Evolutionary conservation across 2,113 vertebrate species (phyloP), one percentile per base, ranked within the genome.

Genomic region (Cottus gobio): DNA sequence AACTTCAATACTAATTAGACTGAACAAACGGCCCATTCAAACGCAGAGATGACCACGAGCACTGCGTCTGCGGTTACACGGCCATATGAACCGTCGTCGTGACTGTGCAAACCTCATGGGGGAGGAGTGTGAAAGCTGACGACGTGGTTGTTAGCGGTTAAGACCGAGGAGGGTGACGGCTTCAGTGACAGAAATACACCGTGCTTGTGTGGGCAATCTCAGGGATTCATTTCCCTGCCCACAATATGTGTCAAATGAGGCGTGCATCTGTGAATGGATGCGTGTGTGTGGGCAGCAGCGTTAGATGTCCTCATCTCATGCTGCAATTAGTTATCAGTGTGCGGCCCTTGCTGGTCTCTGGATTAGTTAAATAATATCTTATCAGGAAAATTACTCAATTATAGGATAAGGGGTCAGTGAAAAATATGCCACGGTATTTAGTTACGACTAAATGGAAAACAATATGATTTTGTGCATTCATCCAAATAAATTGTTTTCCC

Each of bases 1-100:
- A 64, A 4, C 62, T 69, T 71, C 56, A 67, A 56, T 60, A 85
- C 71, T 84, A 84, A 85, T 68, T 71, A 75, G 2, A 57, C 31
- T 48, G 18, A 80, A 54, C 69, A 85, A 67, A 75, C 3, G 31
- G 46, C 26, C 22, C 26, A 61, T 83, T 86, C 46, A 76, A 34
- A 79, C 64, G 42, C 15, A 64, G 77, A 75, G 7, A 15, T 39
- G 22, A 6, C 62, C 16, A 16, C 39, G 24, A n/a, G 28, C 44
- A 65, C 28, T 48, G 50, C 15, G 37, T 26, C 52, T 15, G 36
- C 7, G n/a, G 62, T 46, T 69, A 48, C 80, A 60, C 42, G 57
- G 42, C 24, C 39, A 26, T 42, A 31, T 79, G 61, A 46, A 42
- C 30, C 66, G 22, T 11, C 34, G 58, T 42, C 16, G 50, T 30